Conservation (phyloP, 2,113 vertebrate species). For the Platichthys flesus region DNA sequence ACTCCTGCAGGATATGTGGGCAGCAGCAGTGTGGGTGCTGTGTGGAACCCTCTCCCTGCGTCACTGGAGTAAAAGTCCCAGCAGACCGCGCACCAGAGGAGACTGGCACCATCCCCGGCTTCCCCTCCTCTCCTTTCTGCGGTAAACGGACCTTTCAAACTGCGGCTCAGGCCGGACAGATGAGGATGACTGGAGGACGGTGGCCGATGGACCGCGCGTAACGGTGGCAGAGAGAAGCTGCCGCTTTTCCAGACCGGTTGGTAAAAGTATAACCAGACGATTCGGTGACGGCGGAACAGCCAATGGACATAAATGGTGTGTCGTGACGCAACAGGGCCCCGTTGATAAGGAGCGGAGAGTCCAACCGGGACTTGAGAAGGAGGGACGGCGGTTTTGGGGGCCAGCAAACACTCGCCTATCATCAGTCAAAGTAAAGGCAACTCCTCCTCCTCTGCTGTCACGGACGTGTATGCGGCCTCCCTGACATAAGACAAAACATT, state of each 20-base stretch:
- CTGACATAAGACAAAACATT: slow-evolving; percentile 65
- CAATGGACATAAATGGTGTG: slow-evolving; percentile 87
- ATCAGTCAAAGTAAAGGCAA: slow-evolving; percentile 83
- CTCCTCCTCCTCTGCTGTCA: slow-evolving; percentile 83
- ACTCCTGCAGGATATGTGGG: slow-evolving; percentile 13
- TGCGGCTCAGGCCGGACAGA: slow-evolving; percentile 8
- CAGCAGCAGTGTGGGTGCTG: slow-evolving; percentile 20
- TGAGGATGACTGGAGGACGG: not conserved
- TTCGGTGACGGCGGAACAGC: slow-evolving; percentile 81
- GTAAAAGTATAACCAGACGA: slow-evolving; percentile 72
- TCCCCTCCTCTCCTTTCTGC: not conserved
- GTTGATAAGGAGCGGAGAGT: slow-evolving; percentile 96
- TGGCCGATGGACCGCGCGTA: slow-evolving; percentile 37
- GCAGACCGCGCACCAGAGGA: slow-evolving; percentile 36
- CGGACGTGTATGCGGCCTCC: slow-evolving; percentile 76
- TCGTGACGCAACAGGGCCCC: slow-evolving; percentile 91
- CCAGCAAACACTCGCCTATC: slow-evolving; percentile 81
- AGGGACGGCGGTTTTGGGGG: slow-evolving; percentile 81
- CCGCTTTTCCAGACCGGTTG: slow-evolving; percentile 32
- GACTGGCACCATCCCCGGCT: not conserved
- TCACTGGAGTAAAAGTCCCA: slow-evolving; percentile 52
- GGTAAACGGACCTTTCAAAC: slow-evolving; percentile 5
- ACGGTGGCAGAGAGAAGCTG: slow-evolving; percentile 27
- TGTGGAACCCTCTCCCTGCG: slow-evolving; percentile 38
- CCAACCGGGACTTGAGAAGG: slow-evolving; percentile 85